These are phyloP conservation scores for Magallana angulata DNA, from an alignment of 1,140 invertebrate species.

Conservation along the genomic window DNA sequence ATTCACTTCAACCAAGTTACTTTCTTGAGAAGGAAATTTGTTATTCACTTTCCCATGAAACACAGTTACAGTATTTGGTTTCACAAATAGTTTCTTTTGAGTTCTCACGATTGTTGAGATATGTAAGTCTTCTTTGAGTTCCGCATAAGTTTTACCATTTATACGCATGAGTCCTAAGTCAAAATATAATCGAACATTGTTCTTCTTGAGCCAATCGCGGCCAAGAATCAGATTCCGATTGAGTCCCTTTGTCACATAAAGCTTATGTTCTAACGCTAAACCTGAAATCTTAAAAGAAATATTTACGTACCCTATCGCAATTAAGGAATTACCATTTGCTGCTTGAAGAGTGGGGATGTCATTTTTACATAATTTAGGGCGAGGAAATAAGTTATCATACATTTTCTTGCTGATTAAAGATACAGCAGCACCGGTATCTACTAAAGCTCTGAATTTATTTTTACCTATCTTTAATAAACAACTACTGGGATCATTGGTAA, in stretches of 20 bases:
- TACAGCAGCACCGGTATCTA: conserved; percentile 46
- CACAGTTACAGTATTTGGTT: conserved; percentile 47
- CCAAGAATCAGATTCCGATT: conserved; percentile 49
- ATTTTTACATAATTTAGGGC: conserved; percentile 24
- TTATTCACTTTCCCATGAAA: conserved; percentile 8
- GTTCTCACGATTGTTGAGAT: conserved; percentile 29
- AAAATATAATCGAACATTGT: conserved; percentile 42
- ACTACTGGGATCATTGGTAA: conserved; percentile 28
- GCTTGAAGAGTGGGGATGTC: conserved; percentile 42
- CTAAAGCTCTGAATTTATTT: conserved; percentile 41
- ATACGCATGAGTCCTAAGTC: conserved; percentile 41
- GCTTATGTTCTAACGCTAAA: not conserved
- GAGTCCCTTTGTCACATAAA: not conserved
- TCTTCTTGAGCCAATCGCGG: conserved; percentile 33
- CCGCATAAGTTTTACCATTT: conserved; percentile 43
- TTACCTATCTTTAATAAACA: conserved; percentile 50
- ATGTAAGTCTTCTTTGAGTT: conserved; percentile 57
- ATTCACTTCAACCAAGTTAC: not conserved
- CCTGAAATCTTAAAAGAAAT: conserved; percentile 49
- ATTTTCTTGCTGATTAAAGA: conserved; percentile 40
- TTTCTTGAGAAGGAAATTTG: not conserved
- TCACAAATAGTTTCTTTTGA: not conserved
- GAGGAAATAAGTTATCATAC: conserved; percentile 39
- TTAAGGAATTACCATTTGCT: not conserved
- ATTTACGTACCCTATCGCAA: not conserved